Evolutionary conservation across 30 jellyfish, hydroid and myxozoan species (phyloP), one percentile per base, ranked within the genome.

Genomic region (Chrysaora quinquecirrha): DNA sequence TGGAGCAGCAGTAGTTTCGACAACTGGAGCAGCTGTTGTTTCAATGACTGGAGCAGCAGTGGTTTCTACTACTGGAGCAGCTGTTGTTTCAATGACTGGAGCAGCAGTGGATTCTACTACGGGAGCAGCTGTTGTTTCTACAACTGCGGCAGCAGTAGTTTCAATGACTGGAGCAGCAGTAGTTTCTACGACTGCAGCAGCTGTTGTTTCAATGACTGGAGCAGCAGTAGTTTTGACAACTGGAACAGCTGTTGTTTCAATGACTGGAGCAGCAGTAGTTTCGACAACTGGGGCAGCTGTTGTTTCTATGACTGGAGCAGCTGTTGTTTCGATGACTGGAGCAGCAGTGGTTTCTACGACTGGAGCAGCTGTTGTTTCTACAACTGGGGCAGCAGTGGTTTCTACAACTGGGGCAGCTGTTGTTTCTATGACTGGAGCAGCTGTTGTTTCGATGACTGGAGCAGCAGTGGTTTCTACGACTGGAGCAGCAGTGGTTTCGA

Each of bases 1-100:
- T 47, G 75, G 79, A 1, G 87, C 32, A 2, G 87, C 77, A 24
- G 67, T 43, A 1, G 77, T 72, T 72, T 33, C 84, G 0, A 19
- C 84, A 72, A 72, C 73, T 35, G 84, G 87, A 25, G 87, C 78
- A 32, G 82, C 76, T 48, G 66, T 72, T 3, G 84, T 33, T 32
- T 35, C 73, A 19, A 72, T 35, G 46, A 72, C 68, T 25, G 76
- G 67, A 2, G 67, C 76, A 22, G 89, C 65, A 19, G 87, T 60
- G 14, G 87, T 20, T 10, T 34, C 68, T 33, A 54, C 68, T 2
- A 35, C 84, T 54, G 84, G 71, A 72, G 71, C 84, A 32, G 73
- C 68, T 0, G 71, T 72, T 6, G 87, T 34, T 52, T 50, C 63
- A 0, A 30, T 43, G 27, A 30, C 30, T 10, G 27, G 38, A 20